Percentiles rank a stretch among this genome's conserved stretches.
Conservation (phyloP, 2,113 vertebrate species). For the Podarcis muralis region DNA sequence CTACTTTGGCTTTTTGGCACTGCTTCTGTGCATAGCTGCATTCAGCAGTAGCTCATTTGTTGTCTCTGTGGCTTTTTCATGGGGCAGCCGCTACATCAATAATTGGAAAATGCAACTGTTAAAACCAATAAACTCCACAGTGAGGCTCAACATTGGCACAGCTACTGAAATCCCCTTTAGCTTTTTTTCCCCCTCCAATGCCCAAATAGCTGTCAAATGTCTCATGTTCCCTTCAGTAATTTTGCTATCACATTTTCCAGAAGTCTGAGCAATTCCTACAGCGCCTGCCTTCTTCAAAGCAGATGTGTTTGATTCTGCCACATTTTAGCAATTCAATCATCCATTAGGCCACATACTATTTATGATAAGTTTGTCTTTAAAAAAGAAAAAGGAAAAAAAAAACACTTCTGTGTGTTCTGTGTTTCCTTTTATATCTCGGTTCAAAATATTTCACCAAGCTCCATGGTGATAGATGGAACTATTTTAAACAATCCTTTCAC, state of each 20-base stretch:
- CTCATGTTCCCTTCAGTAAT: background rate
- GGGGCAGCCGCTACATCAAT: background rate
- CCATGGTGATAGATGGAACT: conserved; percentile 16
- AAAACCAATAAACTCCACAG: background rate
- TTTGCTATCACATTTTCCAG: conserved; percentile 39
- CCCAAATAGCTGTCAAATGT: background rate
- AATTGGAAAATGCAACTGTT: conserved; percentile 4
- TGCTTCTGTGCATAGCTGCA: background rate
- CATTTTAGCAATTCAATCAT: background rate
- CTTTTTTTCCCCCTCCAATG: background rate
- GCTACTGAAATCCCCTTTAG: conserved; percentile 26
- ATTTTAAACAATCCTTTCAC: conserved; percentile 8
- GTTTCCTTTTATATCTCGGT: conserved; percentile 13
- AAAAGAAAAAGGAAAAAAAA: background rate
- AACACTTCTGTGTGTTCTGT: background rate
- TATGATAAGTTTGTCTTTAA: background rate
- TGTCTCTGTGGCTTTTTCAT: background rate
- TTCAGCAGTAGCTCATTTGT: background rate
- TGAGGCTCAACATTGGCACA: background rate
- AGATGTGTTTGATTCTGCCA: conserved; percentile 19
- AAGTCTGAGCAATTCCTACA: background rate
- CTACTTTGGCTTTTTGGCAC: background rate
- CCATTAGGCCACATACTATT: background rate
- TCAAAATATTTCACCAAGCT: conserved; percentile 4
- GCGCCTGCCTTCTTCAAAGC: background rate